Evolutionary conservation across 2,113 vertebrate species (phyloP).

Genomic region (Entelurus aequoreus): DNA sequence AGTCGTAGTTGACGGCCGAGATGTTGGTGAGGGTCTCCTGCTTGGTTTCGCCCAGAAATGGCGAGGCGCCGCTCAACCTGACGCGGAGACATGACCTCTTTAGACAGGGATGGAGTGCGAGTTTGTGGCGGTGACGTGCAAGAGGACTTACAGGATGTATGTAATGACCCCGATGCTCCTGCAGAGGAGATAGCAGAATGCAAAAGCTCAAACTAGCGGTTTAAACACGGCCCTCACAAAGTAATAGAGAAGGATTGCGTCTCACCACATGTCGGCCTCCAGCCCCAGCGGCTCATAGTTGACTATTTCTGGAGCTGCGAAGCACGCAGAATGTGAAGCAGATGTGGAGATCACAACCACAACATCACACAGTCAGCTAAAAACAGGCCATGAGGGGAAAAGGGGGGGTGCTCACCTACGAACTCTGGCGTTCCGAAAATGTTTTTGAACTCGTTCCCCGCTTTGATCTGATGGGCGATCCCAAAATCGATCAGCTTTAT

Average conservation of each 20-base stretch:
- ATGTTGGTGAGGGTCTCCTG: conserved; percentile 98
- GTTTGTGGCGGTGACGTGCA: background rate
- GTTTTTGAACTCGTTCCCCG: conserved; percentile 95
- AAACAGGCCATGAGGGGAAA: background rate
- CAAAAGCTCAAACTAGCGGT: background rate
- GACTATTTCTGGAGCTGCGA: conserved; percentile 92
- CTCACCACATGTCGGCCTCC: conserved; percentile 98
- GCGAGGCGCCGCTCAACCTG: conserved; percentile 90
- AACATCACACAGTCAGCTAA: background rate
- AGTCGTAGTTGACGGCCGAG: conserved; percentile 93
- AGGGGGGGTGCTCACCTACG: conserved; percentile 76
- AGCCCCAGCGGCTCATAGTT: conserved; percentile 95
- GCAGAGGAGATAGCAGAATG: conserved; percentile 15
- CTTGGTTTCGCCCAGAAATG: conserved; percentile 93
- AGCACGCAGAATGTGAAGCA: conserved; percentile 40
- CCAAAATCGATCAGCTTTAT: conserved; percentile 98
- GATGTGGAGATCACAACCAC: conserved; percentile 34
- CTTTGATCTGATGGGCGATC: conserved; percentile 95
- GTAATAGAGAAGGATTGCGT: conserved; percentile 15
- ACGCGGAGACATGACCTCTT: background rate
- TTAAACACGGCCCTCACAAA: no score
- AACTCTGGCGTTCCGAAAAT: conserved; percentile 97
- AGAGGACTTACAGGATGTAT: conserved; percentile 88
- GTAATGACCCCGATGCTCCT: conserved; percentile 98
- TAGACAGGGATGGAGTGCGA: background rate